Evolutionary conservation across 2,113 vertebrate genomes (phyloP), one percentile per base, ranked within the genome.

Genomic region (Cinclus mexicanus): DNA sequence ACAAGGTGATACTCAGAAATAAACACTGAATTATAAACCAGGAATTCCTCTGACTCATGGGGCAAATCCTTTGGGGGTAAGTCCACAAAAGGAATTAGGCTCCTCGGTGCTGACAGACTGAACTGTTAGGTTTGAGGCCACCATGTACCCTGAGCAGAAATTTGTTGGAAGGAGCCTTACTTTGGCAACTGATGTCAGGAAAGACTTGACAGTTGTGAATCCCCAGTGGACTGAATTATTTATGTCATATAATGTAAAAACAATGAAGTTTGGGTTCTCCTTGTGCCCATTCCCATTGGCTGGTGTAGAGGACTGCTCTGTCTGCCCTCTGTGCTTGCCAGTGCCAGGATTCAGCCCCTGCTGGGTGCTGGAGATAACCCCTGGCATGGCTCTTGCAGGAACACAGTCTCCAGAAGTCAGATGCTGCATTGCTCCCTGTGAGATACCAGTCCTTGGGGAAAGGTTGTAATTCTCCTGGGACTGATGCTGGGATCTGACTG

Each of bases 11-110:
- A 84, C 65, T 91, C 91, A 91, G 94, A 96, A 96, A 96, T 94
- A 96, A 96, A 96, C 91, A 94, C 5, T 83, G 79, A 91, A 88
- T 93, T 96, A 95, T 95, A 97, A 95, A 91, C 93, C 96, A 97
- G 95, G 93, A 96, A 96, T 97, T 97, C 96, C 81, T 96, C 94
- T 97, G 96, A 96, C 72, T 96, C 96, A 96, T 15, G 87, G 93
- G 93, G 93, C 83, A 89, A 94, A 93, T 96, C 94, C 95, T 87
- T 78, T 79, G 95, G 91, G 96, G 93, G 77, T 79, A 85, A 85
- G 89, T 93, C 81, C 89, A 95, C 95, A 93, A 87, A 97, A 96
- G 77, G 91, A 76, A 68, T 61, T 2, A 68, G 95, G 81, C 69
- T n/a, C 83, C 95, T 95, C 6, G 1, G 47, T 84, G 77, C 91